phyloP scores from a whole-genome alignment of 2,888 invertebrate genomes.

The Perdita meconis region DNA sequence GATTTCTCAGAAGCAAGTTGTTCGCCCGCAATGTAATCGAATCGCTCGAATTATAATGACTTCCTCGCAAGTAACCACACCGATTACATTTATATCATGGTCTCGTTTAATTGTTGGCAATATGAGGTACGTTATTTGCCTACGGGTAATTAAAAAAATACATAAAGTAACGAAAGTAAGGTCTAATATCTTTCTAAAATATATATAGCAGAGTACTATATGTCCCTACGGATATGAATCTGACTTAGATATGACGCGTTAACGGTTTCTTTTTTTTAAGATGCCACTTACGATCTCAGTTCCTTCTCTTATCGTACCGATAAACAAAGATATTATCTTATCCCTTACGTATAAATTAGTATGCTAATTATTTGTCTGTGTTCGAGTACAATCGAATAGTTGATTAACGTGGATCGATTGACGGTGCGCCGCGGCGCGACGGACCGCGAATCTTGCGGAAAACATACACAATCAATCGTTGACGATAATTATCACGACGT shows the following conservation, averaged over 20 bases:
- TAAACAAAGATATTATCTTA: conserved; percentile 67
- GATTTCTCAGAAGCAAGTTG: too few species aligned
- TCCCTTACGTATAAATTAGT: conserved; percentile 75
- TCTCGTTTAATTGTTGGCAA: conserved; percentile 56
- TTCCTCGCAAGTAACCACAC: conserved; percentile 62
- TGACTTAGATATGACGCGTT: conserved; percentile 68
- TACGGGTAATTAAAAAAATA: conserved; percentile 69
- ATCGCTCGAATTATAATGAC: conserved; percentile 15
- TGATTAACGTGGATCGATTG: conserved; percentile 46
- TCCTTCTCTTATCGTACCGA: conserved; percentile 52
- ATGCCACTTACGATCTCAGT: conserved; percentile 58
- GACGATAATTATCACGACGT: conserved; percentile 47
- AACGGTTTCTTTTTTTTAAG: conserved; percentile 58
- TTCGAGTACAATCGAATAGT: conserved; percentile 78
- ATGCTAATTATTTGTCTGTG: conserved; percentile 83
- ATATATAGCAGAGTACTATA: conserved; percentile 61
- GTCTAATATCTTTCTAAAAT: conserved; percentile 58
- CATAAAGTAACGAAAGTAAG: conserved; percentile 56
- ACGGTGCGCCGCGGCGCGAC: too few species aligned
- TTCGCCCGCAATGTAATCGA: not conserved
- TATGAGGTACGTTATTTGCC: conserved; percentile 61
- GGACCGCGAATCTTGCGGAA: conserved; percentile 36
- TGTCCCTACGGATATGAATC: conserved; percentile 67
- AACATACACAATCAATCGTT: conserved; percentile 41
- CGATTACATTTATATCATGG: conserved; percentile 53